A percentile compares a stretch with the other conserved stretches of the same genome.
Evolutionary conservation across 1,140 invertebrate species (phyloP).

Genomic region (Drosophila nannoptera): DNA sequence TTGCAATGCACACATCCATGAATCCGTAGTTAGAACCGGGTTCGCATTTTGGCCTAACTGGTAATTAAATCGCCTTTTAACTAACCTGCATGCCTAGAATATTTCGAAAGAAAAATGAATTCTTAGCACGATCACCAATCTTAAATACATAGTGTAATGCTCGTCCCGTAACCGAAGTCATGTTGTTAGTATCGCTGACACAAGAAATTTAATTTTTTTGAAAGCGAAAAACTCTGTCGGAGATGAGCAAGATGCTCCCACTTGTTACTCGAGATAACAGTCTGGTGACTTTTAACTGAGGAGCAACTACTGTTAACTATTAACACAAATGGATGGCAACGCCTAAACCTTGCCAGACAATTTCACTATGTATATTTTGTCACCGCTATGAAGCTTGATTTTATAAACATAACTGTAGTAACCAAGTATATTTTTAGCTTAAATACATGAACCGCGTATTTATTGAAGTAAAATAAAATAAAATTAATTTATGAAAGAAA

Average conservation of each 20-base stretch:
- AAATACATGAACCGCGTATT: not conserved
- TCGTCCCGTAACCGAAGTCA: slow-evolving; percentile 79
- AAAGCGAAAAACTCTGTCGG: slow-evolving; percentile 8
- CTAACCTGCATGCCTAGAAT: slow-evolving; percentile 96
- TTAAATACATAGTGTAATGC: slow-evolving; percentile 98
- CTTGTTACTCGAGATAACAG: not conserved
- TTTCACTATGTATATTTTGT: no score
- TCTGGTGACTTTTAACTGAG: not conserved
- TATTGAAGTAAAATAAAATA: not conserved
- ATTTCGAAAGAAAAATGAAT: slow-evolving; percentile 92
- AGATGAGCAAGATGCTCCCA: not conserved
- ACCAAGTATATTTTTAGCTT: not conserved
- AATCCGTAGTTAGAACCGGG: slow-evolving; percentile 1
- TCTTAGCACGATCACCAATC: slow-evolving; percentile 90
- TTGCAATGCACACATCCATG: not conserved
- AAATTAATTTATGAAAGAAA: no score
- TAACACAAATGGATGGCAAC: not conserved
- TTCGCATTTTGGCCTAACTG: slow-evolving; percentile 8
- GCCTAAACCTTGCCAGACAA: no score
- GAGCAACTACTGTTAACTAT: slow-evolving; percentile 10
- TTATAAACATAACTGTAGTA: no score
- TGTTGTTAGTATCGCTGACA: slow-evolving; percentile 10
- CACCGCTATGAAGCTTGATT: no score
- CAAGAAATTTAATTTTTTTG: not conserved
- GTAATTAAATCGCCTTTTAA: not conserved